Evolutionary conservation across 2,888 invertebrate genomes (phyloP), one percentile per base, ranked within the genome.

Genomic region (Philereme vetulata): DNA sequence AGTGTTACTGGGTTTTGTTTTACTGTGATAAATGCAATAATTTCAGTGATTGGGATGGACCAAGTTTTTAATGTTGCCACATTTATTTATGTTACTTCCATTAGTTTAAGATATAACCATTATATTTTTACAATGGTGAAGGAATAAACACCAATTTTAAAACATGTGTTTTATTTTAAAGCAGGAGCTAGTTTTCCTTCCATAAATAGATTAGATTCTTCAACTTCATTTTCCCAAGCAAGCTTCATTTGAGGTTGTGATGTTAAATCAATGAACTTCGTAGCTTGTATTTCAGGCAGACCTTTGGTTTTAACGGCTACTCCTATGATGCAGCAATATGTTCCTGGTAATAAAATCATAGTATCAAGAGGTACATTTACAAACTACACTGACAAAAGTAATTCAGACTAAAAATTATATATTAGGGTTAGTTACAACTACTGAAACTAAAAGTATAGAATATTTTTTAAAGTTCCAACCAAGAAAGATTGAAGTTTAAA

Each of bases 271-370:
- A 91, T 74, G 64, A 90, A 85, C 66, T 92, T 92, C 43, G 72
- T 82, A 0, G 89, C 88, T 76, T 87, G 81, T 2, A 92, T 73
- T 78, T 88, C 91, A 11, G 92, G 90, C 4, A 92, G 68, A 4
- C 86, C 88, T 77, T 85, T 87, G 4, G 87, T 85, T 69, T 83
- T 90, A 1, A 86, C 66, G 34, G 84, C 84, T 56, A 81, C 81
- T 32, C 92, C 92, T 71, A 92, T 80, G 53, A 92, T 84, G 61
- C 90, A 92, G 74, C 91, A 92, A 64, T 90, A 88, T 54, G 82
- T 84, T 45, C 90, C 92, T 92, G 73, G 36, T 70, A 75, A 67
- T 11, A 44, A 38, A 48, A 50, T 7, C 21, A 21, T 21, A 21
- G 21, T 21, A 21, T 21, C 21, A 21, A 1, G 21, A 21, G 21